A percentile compares a stretch with the other conserved stretches of the same genome.
Evolutionary conservation across 2,888 invertebrate species (phyloP).

Genomic region (Lasioglossum leucozonium): DNA sequence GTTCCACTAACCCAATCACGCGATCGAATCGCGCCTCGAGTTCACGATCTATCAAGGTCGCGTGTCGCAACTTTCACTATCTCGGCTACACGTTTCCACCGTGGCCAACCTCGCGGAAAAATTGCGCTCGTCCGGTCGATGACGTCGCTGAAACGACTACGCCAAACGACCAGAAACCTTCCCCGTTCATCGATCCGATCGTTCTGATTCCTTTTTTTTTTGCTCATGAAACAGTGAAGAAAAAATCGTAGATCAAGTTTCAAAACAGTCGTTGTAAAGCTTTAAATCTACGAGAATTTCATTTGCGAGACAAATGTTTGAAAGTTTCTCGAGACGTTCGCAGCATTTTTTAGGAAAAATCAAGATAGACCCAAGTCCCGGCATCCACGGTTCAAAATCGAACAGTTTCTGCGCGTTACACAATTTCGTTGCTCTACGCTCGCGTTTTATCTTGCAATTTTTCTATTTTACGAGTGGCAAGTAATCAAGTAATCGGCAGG

Average conservation of each 20-base stretch:
- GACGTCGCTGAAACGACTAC: neutral
- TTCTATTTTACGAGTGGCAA: neutral
- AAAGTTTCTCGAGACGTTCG: too few species aligned
- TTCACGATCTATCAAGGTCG: slow-evolving; percentile 46
- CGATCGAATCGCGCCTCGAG: slow-evolving; percentile 49
- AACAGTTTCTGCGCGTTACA: neutral
- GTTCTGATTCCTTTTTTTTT: too few species aligned
- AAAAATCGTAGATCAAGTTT: neutral
- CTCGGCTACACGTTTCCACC: neutral
- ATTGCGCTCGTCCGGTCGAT: neutral
- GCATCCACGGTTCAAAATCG: neutral
- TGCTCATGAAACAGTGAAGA: too few species aligned
- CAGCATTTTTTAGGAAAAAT: neutral
- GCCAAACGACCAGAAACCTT: neutral
- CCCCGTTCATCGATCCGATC: neutral
- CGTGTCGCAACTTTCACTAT: slow-evolving; percentile 40
- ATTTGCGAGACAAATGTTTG: too few species aligned
- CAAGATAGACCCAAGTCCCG: too few species aligned
- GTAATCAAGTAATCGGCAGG: neutral
- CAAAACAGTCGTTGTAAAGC: neutral
- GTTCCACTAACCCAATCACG: slow-evolving; percentile 45
- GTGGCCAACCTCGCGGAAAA: neutral
- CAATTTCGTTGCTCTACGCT: neutral
- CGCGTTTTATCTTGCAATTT: neutral
- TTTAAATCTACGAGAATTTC: too few species aligned